Percentiles rank a stretch among this genome's conserved stretches.
Evolutionary conservation across 2,797 vertebrate species (phyloP).

Genomic region (Cossypha dichroa): DNA sequence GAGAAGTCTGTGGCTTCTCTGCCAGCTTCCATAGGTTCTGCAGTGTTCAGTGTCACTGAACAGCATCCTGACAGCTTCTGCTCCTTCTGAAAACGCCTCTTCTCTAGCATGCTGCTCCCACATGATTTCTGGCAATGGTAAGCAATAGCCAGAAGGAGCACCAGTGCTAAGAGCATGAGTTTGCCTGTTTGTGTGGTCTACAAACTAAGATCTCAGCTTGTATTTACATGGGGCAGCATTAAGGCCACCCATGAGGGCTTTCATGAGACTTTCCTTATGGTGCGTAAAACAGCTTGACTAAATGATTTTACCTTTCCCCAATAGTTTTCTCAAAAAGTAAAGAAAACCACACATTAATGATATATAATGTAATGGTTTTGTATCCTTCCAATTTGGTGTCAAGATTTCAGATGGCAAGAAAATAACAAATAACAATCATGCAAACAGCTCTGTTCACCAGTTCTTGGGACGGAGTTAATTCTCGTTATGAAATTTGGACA

Average conservation of each 20-base stretch:
- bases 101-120: neutral
- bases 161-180: neutral
- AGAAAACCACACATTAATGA: neutral
- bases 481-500: neutral
- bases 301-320: neutral
- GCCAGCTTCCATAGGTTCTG: neutral
- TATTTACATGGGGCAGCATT: neutral
- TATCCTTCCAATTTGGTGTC: neutral
- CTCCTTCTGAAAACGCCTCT: neutral
- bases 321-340: neutral
- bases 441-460: neutral
- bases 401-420: neutral
- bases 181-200: neutral
- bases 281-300: neutral
- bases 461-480: neutral
- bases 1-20: neutral
- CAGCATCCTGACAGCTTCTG: neutral
- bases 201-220: neutral
- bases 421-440: neutral
- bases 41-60: neutral
- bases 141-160: neutral
- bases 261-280: neutral
- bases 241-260: too few species aligned
- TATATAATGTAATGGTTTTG: neutral
- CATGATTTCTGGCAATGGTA: neutral